A percentile compares a stretch with the other conserved stretches of the same genome.
phyloP scores from a whole-genome alignment of 2,797 vertebrate species.

The Eospalax fontanierii region DNA sequence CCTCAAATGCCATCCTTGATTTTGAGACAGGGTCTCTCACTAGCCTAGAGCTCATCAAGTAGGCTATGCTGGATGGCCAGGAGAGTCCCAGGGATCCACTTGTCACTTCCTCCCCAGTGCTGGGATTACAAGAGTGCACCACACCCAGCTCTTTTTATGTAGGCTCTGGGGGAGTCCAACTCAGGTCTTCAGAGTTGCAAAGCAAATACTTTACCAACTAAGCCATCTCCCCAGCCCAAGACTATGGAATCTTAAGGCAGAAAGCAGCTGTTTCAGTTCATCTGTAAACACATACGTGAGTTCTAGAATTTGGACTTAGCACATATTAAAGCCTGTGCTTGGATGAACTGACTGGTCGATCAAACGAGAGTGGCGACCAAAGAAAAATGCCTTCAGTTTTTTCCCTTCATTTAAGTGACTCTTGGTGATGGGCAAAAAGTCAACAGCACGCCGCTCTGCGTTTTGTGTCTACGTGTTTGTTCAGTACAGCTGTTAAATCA shows the following conservation, averaged over 20 bases:
- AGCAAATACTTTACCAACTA: background rate
- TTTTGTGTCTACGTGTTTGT: background rate
- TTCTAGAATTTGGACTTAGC: background rate
- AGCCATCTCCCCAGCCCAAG: background rate
- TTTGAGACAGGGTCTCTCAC: background rate
- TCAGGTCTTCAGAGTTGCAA: background rate
- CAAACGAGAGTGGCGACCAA: background rate
- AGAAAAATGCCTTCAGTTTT: background rate
- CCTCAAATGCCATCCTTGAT: no score
- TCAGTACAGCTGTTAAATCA: slow-evolving; percentile 40
- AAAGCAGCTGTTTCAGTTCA: background rate
- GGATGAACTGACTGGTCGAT: background rate
- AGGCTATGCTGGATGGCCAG: background rate
- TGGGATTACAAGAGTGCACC: background rate
- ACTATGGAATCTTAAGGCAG: background rate
- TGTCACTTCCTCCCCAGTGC: background rate
- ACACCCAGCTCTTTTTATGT: background rate
- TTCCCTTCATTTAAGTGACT: background rate
- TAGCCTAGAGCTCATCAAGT: background rate
- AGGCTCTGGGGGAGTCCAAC: background rate
- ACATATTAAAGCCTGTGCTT: background rate
- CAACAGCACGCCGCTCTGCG: background rate
- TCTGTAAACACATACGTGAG: background rate
- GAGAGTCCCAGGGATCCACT: background rate
- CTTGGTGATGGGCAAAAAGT: background rate